Evolutionary conservation across 2,888 invertebrate genomes (phyloP).

Genomic region (Carabus problematicus): DNA sequence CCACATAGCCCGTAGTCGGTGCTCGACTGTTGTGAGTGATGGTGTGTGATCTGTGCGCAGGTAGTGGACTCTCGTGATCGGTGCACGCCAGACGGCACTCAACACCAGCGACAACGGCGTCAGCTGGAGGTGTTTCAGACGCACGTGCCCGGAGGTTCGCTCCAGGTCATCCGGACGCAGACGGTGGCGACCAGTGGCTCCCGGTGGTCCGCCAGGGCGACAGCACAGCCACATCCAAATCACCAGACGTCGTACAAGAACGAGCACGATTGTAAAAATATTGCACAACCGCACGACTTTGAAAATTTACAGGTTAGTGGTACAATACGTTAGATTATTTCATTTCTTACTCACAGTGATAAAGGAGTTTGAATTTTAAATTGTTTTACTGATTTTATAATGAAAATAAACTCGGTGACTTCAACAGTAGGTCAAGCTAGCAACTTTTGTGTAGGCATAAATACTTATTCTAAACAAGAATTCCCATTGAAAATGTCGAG

Average conservation of each 20-base stretch:
- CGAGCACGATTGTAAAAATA: conserved; percentile 21
- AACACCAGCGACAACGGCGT: conserved; percentile 62
- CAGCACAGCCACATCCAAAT: conserved; percentile 18
- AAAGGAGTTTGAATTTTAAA: no score
- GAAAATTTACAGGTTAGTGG: conserved; percentile 57
- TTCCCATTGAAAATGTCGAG: no score
- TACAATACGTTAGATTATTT: no score
- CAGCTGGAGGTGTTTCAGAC: conserved; percentile 75
- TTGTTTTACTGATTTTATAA: no score
- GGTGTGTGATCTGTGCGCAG: conserved; percentile 52
- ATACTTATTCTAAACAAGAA: no score
- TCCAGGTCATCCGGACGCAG: conserved; percentile 75
- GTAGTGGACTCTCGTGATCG: conserved; percentile 64
- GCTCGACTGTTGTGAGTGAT: background rate
- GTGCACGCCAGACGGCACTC: conserved; percentile 62
- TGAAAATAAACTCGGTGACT: no score
- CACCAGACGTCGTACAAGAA: conserved; percentile 53
- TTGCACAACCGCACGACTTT: conserved; percentile 50
- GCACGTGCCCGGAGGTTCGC: conserved; percentile 70
- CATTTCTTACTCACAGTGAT: no score
- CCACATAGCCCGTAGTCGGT: background rate
- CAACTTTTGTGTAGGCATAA: no score
- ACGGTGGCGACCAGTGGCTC: conserved; percentile 54
- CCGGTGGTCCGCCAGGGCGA: conserved; percentile 50
- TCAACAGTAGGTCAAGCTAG: no score